Conservation (phyloP, 2,797 vertebrate species). For the Falco cherrug region DNA sequence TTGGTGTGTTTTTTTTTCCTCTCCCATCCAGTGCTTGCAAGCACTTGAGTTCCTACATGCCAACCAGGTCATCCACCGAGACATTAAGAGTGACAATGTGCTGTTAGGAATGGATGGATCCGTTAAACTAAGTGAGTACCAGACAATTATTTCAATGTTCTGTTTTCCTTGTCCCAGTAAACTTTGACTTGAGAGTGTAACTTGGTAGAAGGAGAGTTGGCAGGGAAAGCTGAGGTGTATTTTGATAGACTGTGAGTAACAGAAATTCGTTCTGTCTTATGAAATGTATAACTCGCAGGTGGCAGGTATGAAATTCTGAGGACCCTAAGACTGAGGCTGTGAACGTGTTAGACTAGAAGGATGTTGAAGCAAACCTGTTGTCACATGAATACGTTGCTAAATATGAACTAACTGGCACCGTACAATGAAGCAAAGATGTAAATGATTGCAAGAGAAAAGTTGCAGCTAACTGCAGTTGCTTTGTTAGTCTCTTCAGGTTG, state of each 20-base stretch:
- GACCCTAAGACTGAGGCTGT: not conserved
- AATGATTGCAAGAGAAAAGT: not conserved
- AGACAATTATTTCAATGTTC: not conserved
- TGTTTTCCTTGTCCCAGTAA: not conserved
- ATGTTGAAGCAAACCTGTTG: conserved; percentile 2
- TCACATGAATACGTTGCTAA: not conserved
- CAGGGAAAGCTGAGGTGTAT: not conserved
- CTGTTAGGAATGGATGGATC: conserved; percentile 98
- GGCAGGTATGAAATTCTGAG: not conserved
- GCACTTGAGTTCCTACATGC: conserved; percentile 95
- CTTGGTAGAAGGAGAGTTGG: accelerated
- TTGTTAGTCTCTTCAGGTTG: not conserved
- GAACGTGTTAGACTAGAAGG: accelerated
- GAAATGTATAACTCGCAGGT: not conserved
- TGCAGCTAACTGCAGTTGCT: not conserved
- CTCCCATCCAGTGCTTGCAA: conserved; percentile 89
- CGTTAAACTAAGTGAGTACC: conserved; percentile 94
- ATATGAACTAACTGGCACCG: not conserved
- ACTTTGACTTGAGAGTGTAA: not conserved
- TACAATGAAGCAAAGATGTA: not conserved
- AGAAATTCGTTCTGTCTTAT: not conserved
- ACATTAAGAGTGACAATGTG: conserved; percentile 99
- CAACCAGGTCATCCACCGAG: conserved; percentile 98
- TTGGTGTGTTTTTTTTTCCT: not conserved
- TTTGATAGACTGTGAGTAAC: not conserved